Conservation (phyloP, 2,888 invertebrate species). For the Habroteleia sp. region DNA sequence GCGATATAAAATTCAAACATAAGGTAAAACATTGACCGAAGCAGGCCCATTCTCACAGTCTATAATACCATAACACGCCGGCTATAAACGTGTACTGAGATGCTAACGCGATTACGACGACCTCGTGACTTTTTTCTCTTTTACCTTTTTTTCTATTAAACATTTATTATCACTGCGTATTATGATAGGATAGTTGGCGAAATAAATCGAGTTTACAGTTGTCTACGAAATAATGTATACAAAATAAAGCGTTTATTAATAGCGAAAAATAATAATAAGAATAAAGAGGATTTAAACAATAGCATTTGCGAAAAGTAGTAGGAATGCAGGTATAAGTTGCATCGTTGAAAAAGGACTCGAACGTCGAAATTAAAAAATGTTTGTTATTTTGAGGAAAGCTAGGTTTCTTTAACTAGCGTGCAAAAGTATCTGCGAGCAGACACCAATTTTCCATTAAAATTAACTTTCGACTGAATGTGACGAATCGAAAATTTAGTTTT, state of each 20-base stretch:
- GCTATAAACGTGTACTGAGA: slow-evolving; percentile 77
- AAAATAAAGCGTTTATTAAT: too few species aligned
- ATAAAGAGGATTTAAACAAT: too few species aligned
- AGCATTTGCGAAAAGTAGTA: too few species aligned
- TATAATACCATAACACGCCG: slow-evolving; percentile 71
- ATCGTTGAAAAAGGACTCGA: slow-evolving; percentile 1
- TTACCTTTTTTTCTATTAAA: slow-evolving; percentile 15
- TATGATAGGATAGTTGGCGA: slow-evolving; percentile 11
- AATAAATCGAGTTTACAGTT: background rate
- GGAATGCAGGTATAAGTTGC: too few species aligned
- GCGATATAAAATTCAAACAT: slow-evolving; percentile 22
- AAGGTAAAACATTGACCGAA: slow-evolving; percentile 30
- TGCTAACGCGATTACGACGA: slow-evolving; percentile 76
- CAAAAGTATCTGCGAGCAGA: slow-evolving; percentile 39
- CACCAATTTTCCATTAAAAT: slow-evolving; percentile 32
- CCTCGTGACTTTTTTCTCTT: slow-evolving; percentile 25
- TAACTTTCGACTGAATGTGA: slow-evolving; percentile 19
- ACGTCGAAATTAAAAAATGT: slow-evolving; percentile 32
- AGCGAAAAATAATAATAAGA: background rate
- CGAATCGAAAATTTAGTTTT: slow-evolving; percentile 29
- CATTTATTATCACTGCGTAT: slow-evolving; percentile 15
- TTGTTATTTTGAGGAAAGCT: slow-evolving; percentile 17
- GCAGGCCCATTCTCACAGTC: slow-evolving; percentile 64
- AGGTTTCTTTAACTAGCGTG: slow-evolving; percentile 27
- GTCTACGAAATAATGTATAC: too few species aligned